A percentile compares a stretch with the other conserved stretches of the same genome.
Evolutionary conservation across 2,888 invertebrate species (phyloP).

Genomic region (Oxyscelio sp.): DNA sequence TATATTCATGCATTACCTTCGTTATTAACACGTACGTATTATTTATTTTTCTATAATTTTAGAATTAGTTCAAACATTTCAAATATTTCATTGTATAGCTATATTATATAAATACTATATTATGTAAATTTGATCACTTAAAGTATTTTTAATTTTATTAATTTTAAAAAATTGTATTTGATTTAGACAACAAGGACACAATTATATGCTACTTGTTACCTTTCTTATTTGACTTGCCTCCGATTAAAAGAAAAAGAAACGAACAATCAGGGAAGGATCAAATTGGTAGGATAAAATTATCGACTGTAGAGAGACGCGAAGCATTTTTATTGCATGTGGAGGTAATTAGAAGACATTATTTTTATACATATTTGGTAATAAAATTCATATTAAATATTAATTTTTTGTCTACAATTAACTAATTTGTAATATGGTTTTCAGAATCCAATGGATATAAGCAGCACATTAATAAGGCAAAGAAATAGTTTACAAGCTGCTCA

Average conservation of each 20-base stretch:
- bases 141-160: background rate
- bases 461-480: background rate
- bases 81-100: no score
- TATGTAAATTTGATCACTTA: no score
- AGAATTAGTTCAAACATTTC: no score
- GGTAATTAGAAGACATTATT: background rate
- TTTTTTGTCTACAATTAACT: background rate
- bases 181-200: constrained; percentile 1
- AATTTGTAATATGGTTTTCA: background rate
- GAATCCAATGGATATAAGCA: background rate
- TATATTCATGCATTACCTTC: background rate
- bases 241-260: background rate
- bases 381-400: no score
- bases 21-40: background rate
- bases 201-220: background rate
- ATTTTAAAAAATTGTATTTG: background rate
- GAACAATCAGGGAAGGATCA: background rate
- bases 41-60: background rate
- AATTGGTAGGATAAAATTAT: background rate
- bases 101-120: no score
- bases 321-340: background rate
- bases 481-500: background rate
- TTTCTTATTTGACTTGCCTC: background rate
- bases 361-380: background rate
- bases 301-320: background rate